Base-by-base conservation (phyloP, 2,113 vertebrate genomes). In the Oreamnos americanus region DNA sequence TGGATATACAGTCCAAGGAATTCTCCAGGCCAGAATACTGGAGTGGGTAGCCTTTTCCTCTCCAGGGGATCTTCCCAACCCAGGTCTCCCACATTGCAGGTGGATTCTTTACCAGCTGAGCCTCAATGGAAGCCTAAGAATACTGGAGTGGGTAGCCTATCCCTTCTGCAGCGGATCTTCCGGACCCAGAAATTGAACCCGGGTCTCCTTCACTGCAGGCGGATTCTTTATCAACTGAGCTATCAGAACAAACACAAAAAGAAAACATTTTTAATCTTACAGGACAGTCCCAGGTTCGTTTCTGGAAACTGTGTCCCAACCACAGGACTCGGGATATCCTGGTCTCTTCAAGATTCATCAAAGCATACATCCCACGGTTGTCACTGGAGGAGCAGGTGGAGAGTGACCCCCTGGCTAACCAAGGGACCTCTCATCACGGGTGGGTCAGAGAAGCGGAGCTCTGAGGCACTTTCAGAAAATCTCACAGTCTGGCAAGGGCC, bases 401-500 rank as follows among this genome's bases (percentile, higher is more conserved):
- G 51, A 67, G 67, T 47, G 90, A 90, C 84, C 89, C 30, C 33
- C 14, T 5, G 30, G 43, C 28, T 39, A 53, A 83, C 90, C 49
- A 0, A 30, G 7, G 36, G 81, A 78, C 79, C 86, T 53, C 1
- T 26, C 7, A 0, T 25, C 95, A 19, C n/a, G 8, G 14, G 33
- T 15, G 43, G 88, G 47, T n/a, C 0, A 3, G 58, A 47, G 28
- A 7, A 89, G 43, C 19, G 36, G 30, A 7, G 36, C 67, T n/a
- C 25, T 5, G 2, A 33, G 47, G 55, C 13, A 11, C 88, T 53
- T 86, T 81, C 78, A 67, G 71, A 88, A 95, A 96, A 94, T 17
- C 84, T 74, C 87, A 13, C 51, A 83, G 71, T 64, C 95, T 95
- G 92, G 94, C 83, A 64, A 64, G 39, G 79, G 43, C 81, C 92